Base-by-base conservation (phyloP, 2,113 vertebrate species). In the Anoura caudifer region DNA sequence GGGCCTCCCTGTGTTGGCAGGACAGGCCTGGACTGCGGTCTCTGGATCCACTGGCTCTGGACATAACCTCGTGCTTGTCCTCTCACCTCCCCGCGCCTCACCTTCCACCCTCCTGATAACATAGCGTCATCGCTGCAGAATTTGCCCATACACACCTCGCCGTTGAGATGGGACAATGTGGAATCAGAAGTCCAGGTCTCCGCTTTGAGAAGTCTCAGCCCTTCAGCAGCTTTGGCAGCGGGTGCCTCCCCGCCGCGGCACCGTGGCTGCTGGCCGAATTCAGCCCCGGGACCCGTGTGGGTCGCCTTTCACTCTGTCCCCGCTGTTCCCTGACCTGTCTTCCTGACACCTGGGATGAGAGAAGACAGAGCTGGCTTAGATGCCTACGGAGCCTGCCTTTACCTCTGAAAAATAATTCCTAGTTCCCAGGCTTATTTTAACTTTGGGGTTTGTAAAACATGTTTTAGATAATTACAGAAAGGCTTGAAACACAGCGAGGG, bases 351-450 rank as follows among this genome's bases (percentile, higher is more conserved):
- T 28, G 5, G 6, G 4, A 14, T 14, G 24, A 43, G 43, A n/a
- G 61, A 38, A 45, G 76, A 26, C 72, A 31, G 41, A 31, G 22
- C 33, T 13, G 14, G 14, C 65, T 41, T 50, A 45, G 83, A 84
- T 84, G 77, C 83, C 70, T 84, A 3, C 28, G 15, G 52, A 91
- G 26, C 82, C 56, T 33, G 0, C 16, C 65, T 70, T 72, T 52
- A 54, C 61, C 13, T 75, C 26, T 90, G 63, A 83, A 92, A 90
- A 83, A 28, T 33, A 81, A 81, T 11, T 41, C 76, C 24, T 81
- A 4, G 72, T 67, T 90, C 70, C 83, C 91, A 69, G 72, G 20
- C 12, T 56, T 33, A 75, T 56, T 82, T 83, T 80, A 87, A 67
- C 80, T 47, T 70, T 8, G 50, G 22, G 41, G 3, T 73, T 86